Conservation (phyloP, 2,797 vertebrate species). For the Calcarius lapponicus region DNA sequence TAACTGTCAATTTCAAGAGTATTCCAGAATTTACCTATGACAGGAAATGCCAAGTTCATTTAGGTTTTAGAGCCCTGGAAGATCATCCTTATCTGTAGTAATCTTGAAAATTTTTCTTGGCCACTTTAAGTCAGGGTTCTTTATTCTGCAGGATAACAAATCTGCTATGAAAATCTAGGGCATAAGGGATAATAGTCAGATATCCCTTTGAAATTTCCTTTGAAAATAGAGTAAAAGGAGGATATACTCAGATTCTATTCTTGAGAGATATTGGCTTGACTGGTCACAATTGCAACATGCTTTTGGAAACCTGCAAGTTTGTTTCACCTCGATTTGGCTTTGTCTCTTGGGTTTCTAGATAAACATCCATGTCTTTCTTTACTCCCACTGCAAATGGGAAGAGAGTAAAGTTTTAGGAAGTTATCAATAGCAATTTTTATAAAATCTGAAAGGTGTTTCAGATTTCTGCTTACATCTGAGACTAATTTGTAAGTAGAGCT, state of each 20-base stretch:
- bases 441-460: neutral
- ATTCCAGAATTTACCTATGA: neutral
- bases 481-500: neutral
- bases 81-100: accelerated
- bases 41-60: neutral
- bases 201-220: neutral
- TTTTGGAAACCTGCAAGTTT: neutral
- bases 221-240: neutral
- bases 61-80: neutral
- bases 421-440: neutral
- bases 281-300: neutral
- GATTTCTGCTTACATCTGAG: neutral
- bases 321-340: neutral
- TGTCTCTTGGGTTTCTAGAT: neutral
- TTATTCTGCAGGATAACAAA: neutral
- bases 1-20: neutral
- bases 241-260: neutral
- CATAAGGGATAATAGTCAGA: neutral
- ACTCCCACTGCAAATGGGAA: neutral
- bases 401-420: neutral
- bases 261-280: neutral
- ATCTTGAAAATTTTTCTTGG: neutral
- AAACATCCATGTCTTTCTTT: neutral
- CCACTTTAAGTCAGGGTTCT: neutral
- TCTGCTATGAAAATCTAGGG: neutral